Evolutionary conservation across 1,140 invertebrate genomes (phyloP).

Genomic region (Trypoxylus dichotomus): DNA sequence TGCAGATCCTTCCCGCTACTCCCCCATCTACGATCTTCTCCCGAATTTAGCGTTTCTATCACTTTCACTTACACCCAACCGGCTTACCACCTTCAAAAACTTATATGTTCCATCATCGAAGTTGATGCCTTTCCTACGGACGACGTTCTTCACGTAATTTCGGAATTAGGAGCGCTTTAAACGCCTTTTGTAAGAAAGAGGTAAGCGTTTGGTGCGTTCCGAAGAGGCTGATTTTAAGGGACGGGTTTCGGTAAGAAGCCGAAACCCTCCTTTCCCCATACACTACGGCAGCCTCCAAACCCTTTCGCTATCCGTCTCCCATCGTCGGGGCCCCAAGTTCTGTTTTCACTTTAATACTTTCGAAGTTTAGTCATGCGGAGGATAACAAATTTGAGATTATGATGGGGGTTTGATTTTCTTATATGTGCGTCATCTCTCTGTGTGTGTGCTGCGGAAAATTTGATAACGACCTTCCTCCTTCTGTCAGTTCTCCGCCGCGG

Average conservation of each 20-base stretch:
- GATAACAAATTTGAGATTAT: slow-evolving; percentile 40
- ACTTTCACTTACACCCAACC: not conserved
- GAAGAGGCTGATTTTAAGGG: not conserved
- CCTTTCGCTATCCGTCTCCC: not conserved
- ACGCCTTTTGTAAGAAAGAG: not conserved
- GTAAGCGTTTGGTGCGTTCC: not conserved
- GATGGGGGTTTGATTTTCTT: slow-evolving; percentile 39
- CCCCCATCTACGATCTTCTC: too few species aligned
- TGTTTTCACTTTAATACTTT: slow-evolving; percentile 38
- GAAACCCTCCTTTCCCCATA: not conserved
- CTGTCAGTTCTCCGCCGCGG: not conserved
- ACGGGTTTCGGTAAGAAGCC: slow-evolving; percentile 7
- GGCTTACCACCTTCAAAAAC: slow-evolving; percentile 29
- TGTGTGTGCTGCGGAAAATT: slow-evolving; percentile 12
- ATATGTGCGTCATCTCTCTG: not conserved
- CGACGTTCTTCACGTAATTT: slow-evolving; percentile 15
- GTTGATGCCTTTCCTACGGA: not conserved
- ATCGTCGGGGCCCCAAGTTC: slow-evolving; percentile 32
- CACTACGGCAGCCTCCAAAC: not conserved
- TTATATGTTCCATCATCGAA: slow-evolving; percentile 33
- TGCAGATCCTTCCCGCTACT: not conserved
- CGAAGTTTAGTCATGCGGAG: slow-evolving; percentile 39
- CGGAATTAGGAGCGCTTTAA: not conserved
- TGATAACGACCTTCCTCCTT: slow-evolving; percentile 6
- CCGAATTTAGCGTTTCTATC: not conserved